Conservation (phyloP, 1,140 invertebrate genomes). For the Procambarus virginalis region DNA sequence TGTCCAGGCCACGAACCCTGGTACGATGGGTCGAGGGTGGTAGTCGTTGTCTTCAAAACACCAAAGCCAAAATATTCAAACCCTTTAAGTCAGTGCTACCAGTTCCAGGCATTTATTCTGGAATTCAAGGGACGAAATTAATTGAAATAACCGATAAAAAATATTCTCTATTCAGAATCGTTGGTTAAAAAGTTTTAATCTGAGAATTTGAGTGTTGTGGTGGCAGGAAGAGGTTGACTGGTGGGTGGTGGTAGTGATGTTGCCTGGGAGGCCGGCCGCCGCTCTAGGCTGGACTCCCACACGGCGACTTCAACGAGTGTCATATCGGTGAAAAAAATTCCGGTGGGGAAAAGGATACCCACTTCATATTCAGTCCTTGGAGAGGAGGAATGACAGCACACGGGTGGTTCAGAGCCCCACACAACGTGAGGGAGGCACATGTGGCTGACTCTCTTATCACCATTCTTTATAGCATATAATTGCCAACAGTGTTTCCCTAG, state of each 20-base stretch:
- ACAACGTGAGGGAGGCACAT: too few species aligned
- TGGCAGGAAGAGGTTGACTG: too few species aligned
- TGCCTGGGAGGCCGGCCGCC: not conserved
- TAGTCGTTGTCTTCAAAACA: too few species aligned
- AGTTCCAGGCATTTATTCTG: too few species aligned
- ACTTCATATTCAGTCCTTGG: not conserved
- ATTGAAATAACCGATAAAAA: not conserved
- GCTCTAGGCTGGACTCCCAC: slow-evolving; percentile 16
- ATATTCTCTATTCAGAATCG: not conserved
- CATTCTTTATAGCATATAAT: too few species aligned
- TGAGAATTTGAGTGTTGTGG: not conserved
- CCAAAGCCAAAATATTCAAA: too few species aligned
- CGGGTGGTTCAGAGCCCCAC: too few species aligned
- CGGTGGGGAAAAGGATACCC: not conserved
- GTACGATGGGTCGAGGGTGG: too few species aligned
- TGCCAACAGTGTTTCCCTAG: too few species aligned
- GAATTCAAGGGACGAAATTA: not conserved
- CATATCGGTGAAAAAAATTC: slow-evolving; percentile 1
- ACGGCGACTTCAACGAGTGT: slow-evolving; percentile 57
- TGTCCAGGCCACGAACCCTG: not conserved
- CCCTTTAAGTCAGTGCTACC: too few species aligned
- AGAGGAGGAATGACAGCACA: not conserved
- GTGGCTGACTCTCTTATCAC: too few species aligned
- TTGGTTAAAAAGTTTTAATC: not conserved
- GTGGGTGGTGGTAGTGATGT: not conserved